A percentile compares a stretch with the other conserved stretches of the same genome.
phyloP scores from a whole-genome alignment of 2,888 invertebrate genomes.

The Emmelina monodactyla region DNA sequence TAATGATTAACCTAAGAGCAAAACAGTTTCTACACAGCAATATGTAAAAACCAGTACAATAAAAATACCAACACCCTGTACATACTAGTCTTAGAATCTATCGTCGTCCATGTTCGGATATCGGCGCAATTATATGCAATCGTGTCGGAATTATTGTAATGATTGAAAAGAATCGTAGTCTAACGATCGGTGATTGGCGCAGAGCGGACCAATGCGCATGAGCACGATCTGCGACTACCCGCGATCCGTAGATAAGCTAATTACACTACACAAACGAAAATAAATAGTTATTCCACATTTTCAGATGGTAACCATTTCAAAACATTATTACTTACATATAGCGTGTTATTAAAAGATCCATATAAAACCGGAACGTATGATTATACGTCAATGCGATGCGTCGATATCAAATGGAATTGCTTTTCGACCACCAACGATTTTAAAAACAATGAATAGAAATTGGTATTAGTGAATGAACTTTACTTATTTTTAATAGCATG shows the following conservation, averaged over 20 bases:
- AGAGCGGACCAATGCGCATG: constrained; percentile 52
- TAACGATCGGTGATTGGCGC: constrained; percentile 54
- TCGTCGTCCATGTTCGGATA: too few relatives aligned
- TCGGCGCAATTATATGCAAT: constrained; percentile 62
- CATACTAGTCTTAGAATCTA: too few relatives aligned
- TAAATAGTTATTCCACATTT: constrained; percentile 31
- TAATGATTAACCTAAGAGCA: too few relatives aligned
- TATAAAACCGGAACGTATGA: constrained; percentile 32
- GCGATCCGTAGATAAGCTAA: constrained; percentile 58
- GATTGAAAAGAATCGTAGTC: constrained; percentile 59
- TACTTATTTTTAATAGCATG: too few relatives aligned
- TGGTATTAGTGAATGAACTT: too few relatives aligned
- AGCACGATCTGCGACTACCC: constrained; percentile 35
- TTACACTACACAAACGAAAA: constrained; percentile 41
- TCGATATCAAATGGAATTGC: not conserved
- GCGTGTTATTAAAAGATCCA: constrained; percentile 34
- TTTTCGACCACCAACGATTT: constrained; percentile 30
- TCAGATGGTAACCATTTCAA: constrained; percentile 40
- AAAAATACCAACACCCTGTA: too few relatives aligned
- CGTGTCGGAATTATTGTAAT: constrained; percentile 63
- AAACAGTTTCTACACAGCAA: too few relatives aligned
- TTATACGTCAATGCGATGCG: constrained; percentile 27
- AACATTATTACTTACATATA: constrained; percentile 20
- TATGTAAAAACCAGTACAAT: too few relatives aligned
- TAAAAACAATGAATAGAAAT: too few relatives aligned